Evolutionary conservation across 2,888 invertebrate genomes (phyloP), one percentile per base, ranked within the genome.

Genomic region (Gastrophysa polygoni): DNA sequence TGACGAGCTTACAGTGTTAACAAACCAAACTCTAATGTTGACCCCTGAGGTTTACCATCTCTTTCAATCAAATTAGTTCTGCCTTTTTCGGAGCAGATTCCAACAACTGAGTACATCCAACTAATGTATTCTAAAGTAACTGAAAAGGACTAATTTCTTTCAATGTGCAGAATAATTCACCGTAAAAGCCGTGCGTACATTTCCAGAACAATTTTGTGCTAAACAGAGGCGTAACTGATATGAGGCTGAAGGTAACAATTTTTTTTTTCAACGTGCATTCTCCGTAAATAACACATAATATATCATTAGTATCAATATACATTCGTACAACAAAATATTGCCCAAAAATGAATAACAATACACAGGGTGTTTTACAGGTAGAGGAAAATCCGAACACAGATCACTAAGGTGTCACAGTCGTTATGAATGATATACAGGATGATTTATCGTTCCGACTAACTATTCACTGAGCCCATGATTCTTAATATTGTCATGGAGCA

Each of bases 31-130:
- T 57, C 46, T 29, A 50, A 60, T 66, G 58, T 64, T 66, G 66
- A 68, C 65, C 62, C 64, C 63, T 68, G 66, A 59, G 68, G 68
- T 68, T 68, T 61, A 68, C 68, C 68, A 66, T 58, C 58, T 63
- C 48, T 54, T 64, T 59, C 51, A 32, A 51, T 7, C 38, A 14
- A 63, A 68, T 68, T 56, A 60, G 68, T 68, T 68, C 58, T 59
- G 61, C 59, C 46, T 50, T 38, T 63, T 67, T 43, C 50, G 57
- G 65, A 63, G 58, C 47, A 59, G 50, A 60, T 59, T 50, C 48
- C 48, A 55, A 38, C 38, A n/a, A 43, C 64, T 64, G 48, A 61
- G 59, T 66, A 66, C 59, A 48, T 59, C 28, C 49, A 54, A 54
- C 52, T 59, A 56, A 54, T 54, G 49, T 46, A 56, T 63, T 65